A percentile compares a stretch with the other conserved stretches of the same genome.
Conservation (phyloP, 2,888 invertebrate genomes). For the Macaria liturata region DNA sequence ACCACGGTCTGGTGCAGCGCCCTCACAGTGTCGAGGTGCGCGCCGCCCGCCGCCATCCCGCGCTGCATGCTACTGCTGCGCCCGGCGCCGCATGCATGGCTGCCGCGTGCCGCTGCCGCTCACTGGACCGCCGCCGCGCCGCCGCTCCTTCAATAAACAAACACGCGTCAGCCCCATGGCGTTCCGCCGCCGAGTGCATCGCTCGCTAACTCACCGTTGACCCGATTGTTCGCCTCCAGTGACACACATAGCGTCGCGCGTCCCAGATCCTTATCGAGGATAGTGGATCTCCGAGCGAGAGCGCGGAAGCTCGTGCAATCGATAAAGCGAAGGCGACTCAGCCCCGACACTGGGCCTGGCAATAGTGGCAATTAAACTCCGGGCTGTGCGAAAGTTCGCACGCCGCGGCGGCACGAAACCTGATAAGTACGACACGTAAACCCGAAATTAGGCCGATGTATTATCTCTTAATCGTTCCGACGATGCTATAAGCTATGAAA, state of each 20-base stretch:
- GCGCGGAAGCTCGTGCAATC: constrained; percentile 66
- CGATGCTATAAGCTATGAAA: constrained; percentile 63
- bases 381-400: constrained; percentile 59
- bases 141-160: constrained; percentile 51
- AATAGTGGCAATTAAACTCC: constrained; percentile 71
- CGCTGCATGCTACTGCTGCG: constrained; percentile 67
- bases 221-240: constrained; percentile 53
- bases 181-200: constrained; percentile 20
- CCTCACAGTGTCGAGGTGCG: constrained; percentile 89
- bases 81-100: constrained; percentile 78
- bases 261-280: constrained; percentile 62
- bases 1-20: constrained; percentile 91
- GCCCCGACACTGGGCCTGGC: constrained; percentile 54
- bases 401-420: constrained; percentile 62
- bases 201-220: constrained; percentile 59
- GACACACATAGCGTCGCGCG: constrained; percentile 61
- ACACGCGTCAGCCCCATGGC: constrained; percentile 44
- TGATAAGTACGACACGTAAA: constrained; percentile 76
- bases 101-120: constrained; percentile 58
- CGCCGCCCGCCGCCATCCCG: constrained; percentile 72
- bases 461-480: constrained; percentile 73
- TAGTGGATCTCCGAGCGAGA: constrained; percentile 51
- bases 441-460: constrained; percentile 70
- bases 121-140: constrained; percentile 59
- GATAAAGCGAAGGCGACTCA: constrained; percentile 76